Conservation (phyloP, 2,888 invertebrate genomes). For the Latheticus oryzae region DNA sequence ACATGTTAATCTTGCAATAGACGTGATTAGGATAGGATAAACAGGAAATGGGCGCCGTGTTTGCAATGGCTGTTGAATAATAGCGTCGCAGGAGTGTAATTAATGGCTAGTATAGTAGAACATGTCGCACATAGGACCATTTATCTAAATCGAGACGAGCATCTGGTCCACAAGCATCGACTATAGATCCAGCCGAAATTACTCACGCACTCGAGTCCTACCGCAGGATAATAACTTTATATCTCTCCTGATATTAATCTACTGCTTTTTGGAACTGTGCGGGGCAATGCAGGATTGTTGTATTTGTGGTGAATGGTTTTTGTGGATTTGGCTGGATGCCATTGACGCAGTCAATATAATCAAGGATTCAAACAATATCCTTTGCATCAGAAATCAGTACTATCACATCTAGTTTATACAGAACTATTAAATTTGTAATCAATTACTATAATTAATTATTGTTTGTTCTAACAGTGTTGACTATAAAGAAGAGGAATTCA, state of each 20-base stretch:
- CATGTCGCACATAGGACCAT: conserved; percentile 31
- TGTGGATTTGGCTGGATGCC: conserved; percentile 4
- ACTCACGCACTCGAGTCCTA: conserved; percentile 19
- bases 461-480: no score
- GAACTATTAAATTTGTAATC: no score
- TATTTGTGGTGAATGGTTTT: background rate
- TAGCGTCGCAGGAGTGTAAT: conserved; percentile 21
- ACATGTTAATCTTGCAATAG: no score
- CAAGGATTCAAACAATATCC: no score
- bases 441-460: no score
- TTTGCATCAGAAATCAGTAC: no score
- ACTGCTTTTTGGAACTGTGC: background rate
- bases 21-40: no score
- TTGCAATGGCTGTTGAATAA: conserved; percentile 28
- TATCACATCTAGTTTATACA: no score
- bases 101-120: conserved; percentile 26
- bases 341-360: conserved; percentile 7
- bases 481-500: no score
- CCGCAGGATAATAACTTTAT: conserved; percentile 18
- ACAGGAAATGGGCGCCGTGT: conserved; percentile 29
- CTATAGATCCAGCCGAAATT: conserved; percentile 5
- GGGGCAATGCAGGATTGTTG: background rate
- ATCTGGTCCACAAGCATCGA: conserved; percentile 22
- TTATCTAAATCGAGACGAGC: conserved; percentile 20
- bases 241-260: conserved; percentile 17